These are phyloP conservation scores for Hemibagrus wyckioides DNA, from an alignment of 2,113 vertebrate species.

Conservation along the genomic window DNA sequence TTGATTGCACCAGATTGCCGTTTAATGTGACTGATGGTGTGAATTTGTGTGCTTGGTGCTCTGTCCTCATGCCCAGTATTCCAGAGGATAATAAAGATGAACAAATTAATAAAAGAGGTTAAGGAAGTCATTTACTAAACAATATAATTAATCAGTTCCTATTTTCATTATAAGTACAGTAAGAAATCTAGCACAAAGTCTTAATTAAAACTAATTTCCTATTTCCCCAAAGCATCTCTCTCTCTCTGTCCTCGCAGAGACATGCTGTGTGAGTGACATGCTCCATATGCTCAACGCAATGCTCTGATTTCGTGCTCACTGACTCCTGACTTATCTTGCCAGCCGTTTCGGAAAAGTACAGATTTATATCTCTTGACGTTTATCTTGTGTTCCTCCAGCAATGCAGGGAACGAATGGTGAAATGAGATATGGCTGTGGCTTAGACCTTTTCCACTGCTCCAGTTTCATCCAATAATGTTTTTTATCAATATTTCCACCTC, in stretches of 20 bases:
- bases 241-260: constrained; percentile 18
- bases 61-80: background rate
- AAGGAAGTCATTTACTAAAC: background rate
- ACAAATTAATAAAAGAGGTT: background rate
- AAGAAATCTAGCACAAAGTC: background rate
- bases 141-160: background rate
- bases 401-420: constrained; percentile 42
- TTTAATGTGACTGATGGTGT: background rate
- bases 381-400: constrained; percentile 35
- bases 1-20: background rate
- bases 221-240: constrained; percentile 4
- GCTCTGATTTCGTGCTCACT: constrained; percentile 58
- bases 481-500: constrained; percentile 24
- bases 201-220: constrained; percentile 30
- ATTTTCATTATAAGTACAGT: background rate
- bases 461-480: constrained; percentile 19
- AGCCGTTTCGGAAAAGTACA: constrained; percentile 33
- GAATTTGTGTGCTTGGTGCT: background rate
- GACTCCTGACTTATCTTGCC: constrained; percentile 54
- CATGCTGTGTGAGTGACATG: constrained; percentile 11
- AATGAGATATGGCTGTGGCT: constrained; percentile 19
- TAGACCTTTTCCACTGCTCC: constrained; percentile 3
- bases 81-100: background rate
- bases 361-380: constrained; percentile 54
- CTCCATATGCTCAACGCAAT: constrained; percentile 50